These are phyloP conservation scores for Stigmatopora nigra DNA, from an alignment of 2,113 vertebrate species.

Conservation along the genomic window DNA sequence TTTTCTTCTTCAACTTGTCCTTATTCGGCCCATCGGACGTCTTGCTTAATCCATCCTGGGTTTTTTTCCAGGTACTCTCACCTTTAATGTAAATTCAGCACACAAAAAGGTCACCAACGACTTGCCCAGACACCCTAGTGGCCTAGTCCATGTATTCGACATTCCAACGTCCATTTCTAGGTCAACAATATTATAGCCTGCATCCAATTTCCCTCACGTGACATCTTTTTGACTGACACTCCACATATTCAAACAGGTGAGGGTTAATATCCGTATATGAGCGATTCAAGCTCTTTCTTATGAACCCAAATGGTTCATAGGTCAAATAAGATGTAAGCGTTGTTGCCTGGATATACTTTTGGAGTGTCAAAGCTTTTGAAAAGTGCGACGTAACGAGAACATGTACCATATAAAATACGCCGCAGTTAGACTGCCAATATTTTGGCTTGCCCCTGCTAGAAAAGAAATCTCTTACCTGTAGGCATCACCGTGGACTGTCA, in stretches of 20 bases:
- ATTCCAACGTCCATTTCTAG: background rate
- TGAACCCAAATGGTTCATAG: background rate
- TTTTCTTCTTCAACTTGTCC: slow-evolving; percentile 73
- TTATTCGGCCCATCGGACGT: slow-evolving; percentile 75
- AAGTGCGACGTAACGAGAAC: background rate
- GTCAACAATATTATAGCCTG: no score
- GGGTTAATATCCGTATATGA: no score
- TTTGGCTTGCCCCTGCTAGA: background rate
- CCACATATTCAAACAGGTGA: no score
- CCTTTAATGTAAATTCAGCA: slow-evolving; percentile 60
- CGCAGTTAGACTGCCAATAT: background rate
- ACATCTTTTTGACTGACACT: no score
- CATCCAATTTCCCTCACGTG: no score
- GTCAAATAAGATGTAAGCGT: background rate
- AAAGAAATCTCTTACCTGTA: background rate
- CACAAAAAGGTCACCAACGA: background rate
- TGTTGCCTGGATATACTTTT: background rate
- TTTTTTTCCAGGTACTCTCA: slow-evolving; percentile 82
- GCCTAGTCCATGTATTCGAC: background rate
- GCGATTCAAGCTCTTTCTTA: no score
- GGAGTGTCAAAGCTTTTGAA: background rate
- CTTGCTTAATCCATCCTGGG: slow-evolving; percentile 82
- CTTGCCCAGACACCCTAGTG: background rate
- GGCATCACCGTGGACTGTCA: background rate
- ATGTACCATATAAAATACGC: background rate